These are phyloP conservation scores for Cryptoblepharus egeriae DNA, from an alignment of 2,797 vertebrate species.

Conservation along the genomic window DNA sequence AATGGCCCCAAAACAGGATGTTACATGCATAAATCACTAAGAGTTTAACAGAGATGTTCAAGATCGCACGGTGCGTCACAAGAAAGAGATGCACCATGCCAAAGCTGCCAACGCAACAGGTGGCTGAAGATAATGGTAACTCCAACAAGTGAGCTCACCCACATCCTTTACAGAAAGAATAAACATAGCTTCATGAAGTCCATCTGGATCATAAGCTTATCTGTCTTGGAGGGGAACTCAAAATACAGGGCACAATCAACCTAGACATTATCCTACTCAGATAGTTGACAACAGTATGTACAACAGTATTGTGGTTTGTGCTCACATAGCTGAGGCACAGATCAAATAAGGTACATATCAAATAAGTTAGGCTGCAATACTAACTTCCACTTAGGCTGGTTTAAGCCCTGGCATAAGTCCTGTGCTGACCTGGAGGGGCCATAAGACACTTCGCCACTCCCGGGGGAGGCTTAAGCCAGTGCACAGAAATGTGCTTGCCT, in stretches of 20 bases:
- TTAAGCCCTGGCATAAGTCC: too few relatives aligned
- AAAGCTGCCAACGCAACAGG: not conserved
- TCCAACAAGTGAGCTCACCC: not conserved
- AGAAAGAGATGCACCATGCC: not conserved
- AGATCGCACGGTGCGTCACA: not conserved
- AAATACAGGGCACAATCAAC: not conserved
- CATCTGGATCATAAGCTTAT: not conserved
- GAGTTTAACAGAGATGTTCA: not conserved
- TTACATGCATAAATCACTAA: not conserved
- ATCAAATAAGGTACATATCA: too few relatives aligned
- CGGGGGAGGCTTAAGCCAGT: too few relatives aligned
- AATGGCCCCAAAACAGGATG: too few relatives aligned
- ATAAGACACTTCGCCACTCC: too few relatives aligned
- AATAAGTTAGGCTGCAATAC: too few relatives aligned
- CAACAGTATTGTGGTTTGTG: fast-evolving
- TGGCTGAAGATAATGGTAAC: not conserved
- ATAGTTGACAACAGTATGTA: not conserved
- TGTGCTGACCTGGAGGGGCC: too few relatives aligned
- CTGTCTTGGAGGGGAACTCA: not conserved
- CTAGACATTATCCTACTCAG: not conserved
- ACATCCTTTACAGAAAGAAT: not conserved
- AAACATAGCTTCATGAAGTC: too few relatives aligned
- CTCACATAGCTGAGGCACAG: not conserved
- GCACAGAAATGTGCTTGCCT: too few relatives aligned
- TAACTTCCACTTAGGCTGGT: too few relatives aligned